A percentile compares a stretch with the other conserved stretches of the same genome.
Evolutionary conservation across 2,888 invertebrate genomes (phyloP).

Genomic region (Sminthurinus aureus): DNA sequence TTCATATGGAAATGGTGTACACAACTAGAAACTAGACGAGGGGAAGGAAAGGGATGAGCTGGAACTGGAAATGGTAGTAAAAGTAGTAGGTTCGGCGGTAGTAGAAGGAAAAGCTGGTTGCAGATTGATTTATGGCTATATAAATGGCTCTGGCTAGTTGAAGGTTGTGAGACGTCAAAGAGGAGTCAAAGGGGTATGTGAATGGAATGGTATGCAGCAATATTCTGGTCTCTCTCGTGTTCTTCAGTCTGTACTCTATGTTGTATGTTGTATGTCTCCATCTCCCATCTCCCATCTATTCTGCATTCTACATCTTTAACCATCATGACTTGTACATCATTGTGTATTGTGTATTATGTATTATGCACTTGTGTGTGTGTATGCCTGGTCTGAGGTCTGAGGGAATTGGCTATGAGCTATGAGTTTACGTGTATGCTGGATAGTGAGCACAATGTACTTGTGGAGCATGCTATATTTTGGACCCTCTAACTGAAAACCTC

Average conservation of each 20-base stretch:
- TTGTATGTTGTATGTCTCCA: neutral
- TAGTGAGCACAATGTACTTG: neutral
- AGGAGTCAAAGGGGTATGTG: constrained; percentile 49
- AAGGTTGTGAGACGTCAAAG: constrained; percentile 44
- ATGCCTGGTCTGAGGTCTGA: too few species aligned
- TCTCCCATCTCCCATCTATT: neutral
- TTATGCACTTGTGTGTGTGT: too few species aligned
- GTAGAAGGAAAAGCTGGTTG: constrained; percentile 23
- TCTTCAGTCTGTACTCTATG: neutral
- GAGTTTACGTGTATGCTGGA: too few species aligned
- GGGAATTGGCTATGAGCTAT: too few species aligned
- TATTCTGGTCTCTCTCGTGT: constrained; percentile 36
- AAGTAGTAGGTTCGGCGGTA: neutral
- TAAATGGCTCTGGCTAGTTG: constrained; percentile 46
- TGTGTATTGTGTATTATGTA: neutral
- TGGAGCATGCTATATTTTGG: neutral
- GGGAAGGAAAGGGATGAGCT: neutral
- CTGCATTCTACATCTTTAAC: neutral
- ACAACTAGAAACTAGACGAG: neutral
- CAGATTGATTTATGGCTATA: constrained; percentile 48
- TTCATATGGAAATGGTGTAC: neutral
- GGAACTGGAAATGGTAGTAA: neutral
- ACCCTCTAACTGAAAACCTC: neutral
- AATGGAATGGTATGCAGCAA: constrained; percentile 42
- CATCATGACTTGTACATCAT: neutral